phyloP scores from a whole-genome alignment of 2,888 invertebrate species.

The Nowickia ferox region DNA sequence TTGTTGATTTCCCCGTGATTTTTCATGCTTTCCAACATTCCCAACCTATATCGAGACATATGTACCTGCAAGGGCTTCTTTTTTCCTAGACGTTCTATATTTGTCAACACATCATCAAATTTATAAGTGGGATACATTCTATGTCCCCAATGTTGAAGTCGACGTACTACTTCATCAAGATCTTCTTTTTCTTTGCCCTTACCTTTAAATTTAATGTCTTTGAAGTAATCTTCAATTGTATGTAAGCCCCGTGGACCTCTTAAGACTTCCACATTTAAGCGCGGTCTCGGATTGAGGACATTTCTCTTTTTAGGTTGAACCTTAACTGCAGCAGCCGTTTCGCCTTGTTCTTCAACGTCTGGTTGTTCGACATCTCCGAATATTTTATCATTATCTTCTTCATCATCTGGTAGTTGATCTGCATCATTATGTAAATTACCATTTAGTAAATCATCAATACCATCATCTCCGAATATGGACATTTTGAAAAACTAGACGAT shows the following conservation, averaged over 20 bases:
- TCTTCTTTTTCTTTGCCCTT: constrained; percentile 93
- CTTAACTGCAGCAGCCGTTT: constrained; percentile 80
- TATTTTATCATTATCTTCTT: constrained; percentile 77
- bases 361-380: constrained; percentile 81
- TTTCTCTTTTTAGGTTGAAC: constrained; percentile 85
- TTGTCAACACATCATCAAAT: constrained; percentile 93
- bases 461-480: constrained; percentile 80
- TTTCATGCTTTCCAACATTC: constrained; percentile 82
- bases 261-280: constrained; percentile 88
- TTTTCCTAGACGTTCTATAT: constrained; percentile 91
- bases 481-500: constrained; percentile 63
- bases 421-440: constrained; percentile 76
- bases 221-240: constrained; percentile 90
- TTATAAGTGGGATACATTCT: constrained; percentile 94
- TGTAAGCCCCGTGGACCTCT: constrained; percentile 91
- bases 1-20: constrained; percentile 82
- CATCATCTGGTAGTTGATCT: constrained; percentile 84
- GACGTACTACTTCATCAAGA: constrained; percentile 90
- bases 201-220: constrained; percentile 90
- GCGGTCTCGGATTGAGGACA: constrained; percentile 87
- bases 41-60: constrained; percentile 85
- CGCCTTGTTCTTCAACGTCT: constrained; percentile 83
- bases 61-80: constrained; percentile 91
- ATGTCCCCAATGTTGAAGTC: constrained; percentile 96
- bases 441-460: constrained; percentile 79